Evolutionary conservation across 1,140 invertebrate genomes (phyloP).

Genomic region (Pissodes strobi): DNA sequence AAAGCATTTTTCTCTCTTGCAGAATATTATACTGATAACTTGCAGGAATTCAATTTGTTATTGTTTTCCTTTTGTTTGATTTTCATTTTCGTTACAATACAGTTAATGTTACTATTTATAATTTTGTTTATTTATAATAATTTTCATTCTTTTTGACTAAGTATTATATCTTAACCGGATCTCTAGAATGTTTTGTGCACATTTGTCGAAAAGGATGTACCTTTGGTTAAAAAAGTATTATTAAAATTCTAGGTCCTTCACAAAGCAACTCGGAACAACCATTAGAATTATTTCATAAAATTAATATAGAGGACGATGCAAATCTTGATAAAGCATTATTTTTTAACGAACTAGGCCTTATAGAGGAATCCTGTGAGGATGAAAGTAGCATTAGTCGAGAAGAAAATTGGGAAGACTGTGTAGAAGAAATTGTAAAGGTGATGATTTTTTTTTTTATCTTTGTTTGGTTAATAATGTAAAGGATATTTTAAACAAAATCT

Average conservation of each 20-base stretch:
- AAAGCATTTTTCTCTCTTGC: no score
- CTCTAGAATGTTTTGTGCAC: no score
- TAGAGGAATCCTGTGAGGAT: constrained; percentile 46
- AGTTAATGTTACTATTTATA: no score
- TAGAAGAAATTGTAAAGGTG: constrained; percentile 30
- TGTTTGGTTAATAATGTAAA: constrained; percentile 16
- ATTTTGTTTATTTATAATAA: no score
- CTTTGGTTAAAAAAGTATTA: no score
- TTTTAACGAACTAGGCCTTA: constrained; percentile 50
- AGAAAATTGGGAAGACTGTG: constrained; percentile 43
- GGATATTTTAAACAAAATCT: neutral
- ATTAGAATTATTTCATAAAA: constrained; percentile 28
- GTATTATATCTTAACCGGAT: no score
- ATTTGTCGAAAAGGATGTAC: no score
- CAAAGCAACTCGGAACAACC: constrained; percentile 28
- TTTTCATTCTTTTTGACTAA: no score
- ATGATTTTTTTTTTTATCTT: neutral
- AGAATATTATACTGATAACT: no score
- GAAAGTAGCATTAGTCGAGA: constrained; percentile 49
- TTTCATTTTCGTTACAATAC: no score
- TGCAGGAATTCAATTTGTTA: no score
- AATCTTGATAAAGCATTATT: constrained; percentile 45
- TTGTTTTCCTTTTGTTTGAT: no score
- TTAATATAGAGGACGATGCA: constrained; percentile 28
- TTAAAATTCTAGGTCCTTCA: constrained; percentile 28